Evolutionary conservation across 2,113 vertebrate species (phyloP).

Genomic region (Jacana jacana): DNA sequence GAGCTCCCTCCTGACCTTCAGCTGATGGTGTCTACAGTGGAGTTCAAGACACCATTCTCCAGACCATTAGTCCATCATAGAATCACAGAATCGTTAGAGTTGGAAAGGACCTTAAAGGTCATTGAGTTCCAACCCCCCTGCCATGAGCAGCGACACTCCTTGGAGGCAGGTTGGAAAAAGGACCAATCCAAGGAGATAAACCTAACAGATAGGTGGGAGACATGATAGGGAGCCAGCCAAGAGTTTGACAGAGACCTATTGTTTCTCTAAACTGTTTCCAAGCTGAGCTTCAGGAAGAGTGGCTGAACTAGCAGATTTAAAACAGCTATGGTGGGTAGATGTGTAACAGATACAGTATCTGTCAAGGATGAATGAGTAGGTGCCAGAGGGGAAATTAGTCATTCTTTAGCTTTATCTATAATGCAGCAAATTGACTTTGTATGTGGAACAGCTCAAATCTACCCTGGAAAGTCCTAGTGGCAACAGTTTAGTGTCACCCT

Average conservation of each 20-base stretch:
- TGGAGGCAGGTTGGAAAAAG: not conserved
- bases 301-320: conserved; percentile 22
- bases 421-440: conserved; percentile 49
- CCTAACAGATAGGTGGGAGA: not conserved
- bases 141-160: not conserved
- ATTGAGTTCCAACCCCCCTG: too few species aligned
- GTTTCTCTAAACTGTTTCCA: not conserved
- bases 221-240: not conserved
- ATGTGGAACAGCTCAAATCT: conserved; percentile 27
- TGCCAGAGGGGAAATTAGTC: conserved; percentile 27
- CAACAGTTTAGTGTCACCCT: conserved; percentile 32
- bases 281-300: not conserved
- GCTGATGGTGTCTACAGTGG: not conserved
- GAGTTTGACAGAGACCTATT: not conserved
- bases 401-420: conserved; percentile 47
- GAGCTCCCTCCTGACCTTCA: not conserved
- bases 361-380: conserved; percentile 40
- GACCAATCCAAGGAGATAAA: not conserved
- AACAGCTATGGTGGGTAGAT: conserved; percentile 41
- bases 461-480: conserved; percentile 44
- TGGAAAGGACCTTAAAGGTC: too few species aligned
- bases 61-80: not conserved
- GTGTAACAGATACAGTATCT: conserved; percentile 41
- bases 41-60: not conserved
- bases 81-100: too few species aligned